Evolutionary conservation across 2,113 vertebrate species (phyloP).

Genomic region (Lasiurus borealis): DNA sequence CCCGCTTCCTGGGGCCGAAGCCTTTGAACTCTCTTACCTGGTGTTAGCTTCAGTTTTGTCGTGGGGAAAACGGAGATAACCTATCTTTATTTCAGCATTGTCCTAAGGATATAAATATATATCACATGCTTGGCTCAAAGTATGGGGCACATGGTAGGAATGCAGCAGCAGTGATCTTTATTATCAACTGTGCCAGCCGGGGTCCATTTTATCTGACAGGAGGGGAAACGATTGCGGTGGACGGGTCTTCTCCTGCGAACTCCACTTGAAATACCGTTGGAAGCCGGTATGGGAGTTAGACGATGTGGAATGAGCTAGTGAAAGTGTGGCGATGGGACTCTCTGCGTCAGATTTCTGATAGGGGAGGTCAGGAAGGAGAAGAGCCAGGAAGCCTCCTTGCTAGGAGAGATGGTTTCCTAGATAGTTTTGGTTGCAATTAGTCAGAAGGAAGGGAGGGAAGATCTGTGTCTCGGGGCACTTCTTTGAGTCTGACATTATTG

Average conservation of each 20-base stretch:
- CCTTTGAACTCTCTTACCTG: neutral
- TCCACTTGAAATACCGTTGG: neutral
- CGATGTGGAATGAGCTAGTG: neutral
- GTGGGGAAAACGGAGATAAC: neutral
- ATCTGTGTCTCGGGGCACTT: neutral
- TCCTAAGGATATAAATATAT: neutral
- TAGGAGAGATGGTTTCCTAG: neutral
- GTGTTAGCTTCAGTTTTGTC: neutral
- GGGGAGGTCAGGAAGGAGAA: too few relatives aligned
- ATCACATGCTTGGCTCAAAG: too few relatives aligned
- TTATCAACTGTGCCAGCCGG: rapidly evolving
- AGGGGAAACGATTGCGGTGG: neutral
- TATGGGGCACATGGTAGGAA: neutral
- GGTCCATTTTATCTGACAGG: neutral
- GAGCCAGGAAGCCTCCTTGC: neutral
- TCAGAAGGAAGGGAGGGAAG: neutral
- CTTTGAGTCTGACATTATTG: neutral
- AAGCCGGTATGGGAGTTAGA: neutral
- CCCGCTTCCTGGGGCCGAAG: neutral
- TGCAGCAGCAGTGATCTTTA: neutral
- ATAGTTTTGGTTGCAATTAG: neutral
- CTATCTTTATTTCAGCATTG: neutral
- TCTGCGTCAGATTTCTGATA: neutral
- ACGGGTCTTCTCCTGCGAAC: neutral
- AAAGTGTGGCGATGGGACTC: neutral